Evolutionary conservation across 2,797 vertebrate species (phyloP).

Genomic region (Crocidura indochinensis): DNA sequence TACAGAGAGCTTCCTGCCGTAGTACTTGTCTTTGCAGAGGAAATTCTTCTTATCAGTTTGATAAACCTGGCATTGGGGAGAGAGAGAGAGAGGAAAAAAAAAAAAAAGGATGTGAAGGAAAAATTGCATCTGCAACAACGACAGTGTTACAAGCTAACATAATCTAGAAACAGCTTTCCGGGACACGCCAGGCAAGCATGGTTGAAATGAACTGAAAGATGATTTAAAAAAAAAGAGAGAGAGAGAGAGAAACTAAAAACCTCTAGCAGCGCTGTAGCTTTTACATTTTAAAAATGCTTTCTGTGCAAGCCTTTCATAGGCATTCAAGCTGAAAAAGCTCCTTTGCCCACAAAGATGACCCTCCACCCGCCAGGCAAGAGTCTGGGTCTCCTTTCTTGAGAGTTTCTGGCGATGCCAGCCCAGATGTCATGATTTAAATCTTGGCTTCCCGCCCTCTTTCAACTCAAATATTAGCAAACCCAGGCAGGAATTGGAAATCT

Average conservation of each 20-base stretch:
- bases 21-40: slow-evolving; percentile 92
- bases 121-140: background rate
- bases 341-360: slow-evolving; percentile 51
- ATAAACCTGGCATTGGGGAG: slow-evolving; percentile 88
- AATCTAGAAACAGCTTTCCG: background rate
- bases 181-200: background rate
- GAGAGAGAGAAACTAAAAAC: no score
- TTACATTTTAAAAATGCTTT: slow-evolving; percentile 33
- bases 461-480: slow-evolving; percentile 75
- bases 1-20: slow-evolving; percentile 87
- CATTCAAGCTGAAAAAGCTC: background rate
- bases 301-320: background rate
- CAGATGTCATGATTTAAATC: slow-evolving; percentile 72
- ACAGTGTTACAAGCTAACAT: background rate
- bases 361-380: background rate
- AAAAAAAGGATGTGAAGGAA: slow-evolving; percentile 1
- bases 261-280: background rate
- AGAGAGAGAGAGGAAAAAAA: slow-evolving; percentile 36
- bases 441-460: slow-evolving; percentile 72
- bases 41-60: slow-evolving; percentile 88
- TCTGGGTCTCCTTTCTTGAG: slow-evolving; percentile 56
- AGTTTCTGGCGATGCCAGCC: slow-evolving; percentile 59
- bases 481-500: slow-evolving; percentile 67
- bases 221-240: background rate
- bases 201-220: background rate